phyloP scores from a whole-genome alignment of 2,797 vertebrate genomes.

The Pantherophis vulpinus region DNA sequence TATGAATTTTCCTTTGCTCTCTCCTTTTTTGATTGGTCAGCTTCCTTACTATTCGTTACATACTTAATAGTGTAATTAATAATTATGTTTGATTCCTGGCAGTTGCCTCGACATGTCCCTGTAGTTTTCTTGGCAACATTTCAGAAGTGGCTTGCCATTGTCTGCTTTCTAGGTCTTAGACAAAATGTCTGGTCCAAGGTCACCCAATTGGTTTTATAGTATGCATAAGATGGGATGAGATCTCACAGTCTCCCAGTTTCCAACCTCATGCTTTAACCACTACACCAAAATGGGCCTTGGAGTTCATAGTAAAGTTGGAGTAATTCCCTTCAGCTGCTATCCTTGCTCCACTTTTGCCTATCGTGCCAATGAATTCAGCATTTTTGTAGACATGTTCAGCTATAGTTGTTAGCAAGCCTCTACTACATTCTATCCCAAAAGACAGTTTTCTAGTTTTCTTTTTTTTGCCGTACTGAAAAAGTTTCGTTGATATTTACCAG shows the following conservation, averaged over 20 bases:
- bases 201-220: neutral
- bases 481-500: neutral
- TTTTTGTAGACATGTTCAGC: neutral
- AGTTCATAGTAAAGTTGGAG: neutral
- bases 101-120: neutral
- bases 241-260: neutral
- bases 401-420: neutral
- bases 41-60: neutral
- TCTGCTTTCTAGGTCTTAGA: neutral
- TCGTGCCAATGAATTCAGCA: neutral
- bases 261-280: neutral
- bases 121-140: neutral
- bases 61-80: neutral
- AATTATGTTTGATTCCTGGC: neutral
- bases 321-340: neutral
- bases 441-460: too few species aligned
- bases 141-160: neutral
- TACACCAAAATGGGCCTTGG: neutral
- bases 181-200: neutral
- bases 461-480: neutral
- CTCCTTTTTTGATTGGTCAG: neutral
- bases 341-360: neutral
- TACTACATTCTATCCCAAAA: neutral
- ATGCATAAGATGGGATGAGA: neutral
- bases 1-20: neutral